phyloP scores from a whole-genome alignment of 1,140 invertebrate species.

The Eurosta solidaginis region DNA sequence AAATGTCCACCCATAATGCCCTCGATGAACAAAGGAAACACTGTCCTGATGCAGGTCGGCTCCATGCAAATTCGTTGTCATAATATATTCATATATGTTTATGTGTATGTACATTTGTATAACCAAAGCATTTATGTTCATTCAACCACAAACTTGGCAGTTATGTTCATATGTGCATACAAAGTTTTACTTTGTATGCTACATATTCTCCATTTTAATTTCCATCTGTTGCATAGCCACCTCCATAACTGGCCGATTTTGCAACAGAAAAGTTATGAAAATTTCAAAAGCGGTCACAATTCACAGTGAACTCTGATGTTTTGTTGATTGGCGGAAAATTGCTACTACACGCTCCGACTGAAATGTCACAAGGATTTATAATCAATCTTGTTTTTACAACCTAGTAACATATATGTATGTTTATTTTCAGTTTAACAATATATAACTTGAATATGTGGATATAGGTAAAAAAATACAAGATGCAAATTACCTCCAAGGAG shows the following conservation, averaged over 20 bases:
- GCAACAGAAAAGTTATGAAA: not conserved
- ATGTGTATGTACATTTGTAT: not conserved
- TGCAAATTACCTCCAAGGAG: too few relatives aligned
- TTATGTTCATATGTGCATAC: not conserved
- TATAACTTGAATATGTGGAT: not conserved
- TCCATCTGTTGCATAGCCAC: not conserved
- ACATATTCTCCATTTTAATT: not conserved
- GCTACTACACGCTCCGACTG: not conserved
- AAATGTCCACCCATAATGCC: not conserved
- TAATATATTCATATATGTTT: not conserved
- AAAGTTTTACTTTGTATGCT: not conserved
- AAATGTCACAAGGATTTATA: not conserved
- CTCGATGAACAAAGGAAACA: not conserved
- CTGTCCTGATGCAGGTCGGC: not conserved
- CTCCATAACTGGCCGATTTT: not conserved
- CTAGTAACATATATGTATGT: too few relatives aligned
- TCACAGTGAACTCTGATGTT: not conserved
- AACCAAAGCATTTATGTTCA: not conserved
- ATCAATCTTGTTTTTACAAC: not conserved
- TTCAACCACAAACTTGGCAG: not conserved
- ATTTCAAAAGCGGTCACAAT: not conserved
- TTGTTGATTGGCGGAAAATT: conserved; percentile 22
- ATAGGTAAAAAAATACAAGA: too few relatives aligned
- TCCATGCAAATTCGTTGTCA: not conserved
- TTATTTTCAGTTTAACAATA: not conserved